Evolutionary conservation across 1,140 invertebrate species (phyloP).

Genomic region (Drosophila quadrilineata): DNA sequence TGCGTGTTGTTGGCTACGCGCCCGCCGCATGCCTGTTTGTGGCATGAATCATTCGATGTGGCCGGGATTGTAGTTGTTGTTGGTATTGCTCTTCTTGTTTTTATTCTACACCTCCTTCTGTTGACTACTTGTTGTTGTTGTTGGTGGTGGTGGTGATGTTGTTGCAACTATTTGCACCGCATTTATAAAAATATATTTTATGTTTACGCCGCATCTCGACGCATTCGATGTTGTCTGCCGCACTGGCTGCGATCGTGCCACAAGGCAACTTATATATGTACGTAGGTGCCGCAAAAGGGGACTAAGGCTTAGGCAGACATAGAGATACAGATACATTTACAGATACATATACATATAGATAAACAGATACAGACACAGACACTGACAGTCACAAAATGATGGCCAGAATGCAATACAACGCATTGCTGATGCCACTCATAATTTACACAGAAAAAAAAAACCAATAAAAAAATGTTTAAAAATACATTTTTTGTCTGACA

Average conservation of each 20-base stretch:
- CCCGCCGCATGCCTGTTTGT: slow-evolving; percentile 60
- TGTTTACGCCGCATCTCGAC: slow-evolving; percentile 66
- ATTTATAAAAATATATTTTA: slow-evolving; percentile 79
- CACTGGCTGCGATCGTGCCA: slow-evolving; percentile 25
- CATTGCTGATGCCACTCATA: slow-evolving; percentile 56
- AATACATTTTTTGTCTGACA: slow-evolving; percentile 58
- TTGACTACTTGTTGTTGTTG: slow-evolving; percentile 14
- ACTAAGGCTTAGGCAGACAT: slow-evolving; percentile 6
- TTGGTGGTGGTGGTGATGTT: slow-evolving; percentile 26
- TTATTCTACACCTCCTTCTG: no score
- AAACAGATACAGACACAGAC: not conserved
- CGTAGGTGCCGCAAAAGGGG: not conserved
- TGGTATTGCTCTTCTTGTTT: no score
- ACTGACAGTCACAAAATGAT: not conserved
- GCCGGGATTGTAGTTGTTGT: slow-evolving; percentile 30
- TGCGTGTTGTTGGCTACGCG: slow-evolving; percentile 73
- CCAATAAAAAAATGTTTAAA: no score
- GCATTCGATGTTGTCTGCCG: slow-evolving; percentile 28
- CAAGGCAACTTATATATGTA: slow-evolving; percentile 1
- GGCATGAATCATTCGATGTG: slow-evolving; percentile 64
- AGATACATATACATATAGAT: no score
- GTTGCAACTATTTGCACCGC: slow-evolving; percentile 63
- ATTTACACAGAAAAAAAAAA: no score
- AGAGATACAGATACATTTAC: not conserved
- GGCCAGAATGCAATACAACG: not conserved